A percentile compares a stretch with the other conserved stretches of the same genome.
Evolutionary conservation across 2,888 invertebrate genomes (phyloP).

Genomic region (Chaetogeoica ovagalla): DNA sequence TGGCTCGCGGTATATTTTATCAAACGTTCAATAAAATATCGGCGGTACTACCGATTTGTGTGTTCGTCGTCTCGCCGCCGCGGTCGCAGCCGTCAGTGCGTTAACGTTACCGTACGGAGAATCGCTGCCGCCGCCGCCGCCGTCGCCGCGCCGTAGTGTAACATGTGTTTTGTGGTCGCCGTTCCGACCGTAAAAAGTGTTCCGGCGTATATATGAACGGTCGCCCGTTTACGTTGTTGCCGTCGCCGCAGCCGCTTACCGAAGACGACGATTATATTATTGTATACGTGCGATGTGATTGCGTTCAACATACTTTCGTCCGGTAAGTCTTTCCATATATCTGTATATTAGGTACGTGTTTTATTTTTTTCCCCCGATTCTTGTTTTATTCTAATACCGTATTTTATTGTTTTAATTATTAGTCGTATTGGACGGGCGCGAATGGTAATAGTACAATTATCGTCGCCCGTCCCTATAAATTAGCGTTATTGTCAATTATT

Average conservation of each 20-base stretch:
- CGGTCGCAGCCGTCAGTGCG: constrained; percentile 6
- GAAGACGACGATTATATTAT: background rate
- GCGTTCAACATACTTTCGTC: too few relatives aligned
- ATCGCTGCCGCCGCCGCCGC: background rate
- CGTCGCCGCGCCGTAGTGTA: constrained; percentile 10
- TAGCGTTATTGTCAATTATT: too few relatives aligned
- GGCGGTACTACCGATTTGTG: background rate
- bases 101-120: constrained; percentile 1
- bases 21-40: background rate
- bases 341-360: too few relatives aligned
- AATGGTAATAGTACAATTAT: too few relatives aligned
- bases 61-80: background rate
- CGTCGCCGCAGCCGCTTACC: background rate
- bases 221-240: constrained; percentile 26
- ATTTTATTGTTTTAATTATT: too few relatives aligned
- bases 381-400: too few relatives aligned
- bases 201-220: constrained; percentile 38
- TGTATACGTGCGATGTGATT: too few relatives aligned
- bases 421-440: too few relatives aligned
- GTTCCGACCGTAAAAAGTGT: constrained; percentile 29
- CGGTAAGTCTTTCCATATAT: too few relatives aligned
- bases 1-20: background rate
- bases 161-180: constrained; percentile 29
- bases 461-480: too few relatives aligned
- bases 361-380: too few relatives aligned